Base-by-base conservation (phyloP, 2,888 invertebrate genomes). In the Hirtodrosophila alboralis region DNA sequence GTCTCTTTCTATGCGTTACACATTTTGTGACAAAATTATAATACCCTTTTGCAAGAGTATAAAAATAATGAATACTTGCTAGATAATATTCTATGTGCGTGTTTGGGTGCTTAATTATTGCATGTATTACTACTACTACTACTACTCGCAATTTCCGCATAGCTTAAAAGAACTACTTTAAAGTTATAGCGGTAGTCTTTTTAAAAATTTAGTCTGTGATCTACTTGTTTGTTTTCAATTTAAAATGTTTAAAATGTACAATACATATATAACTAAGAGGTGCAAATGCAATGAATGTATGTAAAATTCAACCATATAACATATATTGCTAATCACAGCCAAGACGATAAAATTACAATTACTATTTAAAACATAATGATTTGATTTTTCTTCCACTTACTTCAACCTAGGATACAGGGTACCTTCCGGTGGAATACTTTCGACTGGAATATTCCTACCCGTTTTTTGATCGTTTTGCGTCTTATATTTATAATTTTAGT, bases 91-190 rank as follows among this genome's bases (percentile, higher is more conserved):
- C 30, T 31, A 36, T 53, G 62, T 61, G 61, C 38, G 47, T 65
- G 66, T 49, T 60, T 52, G 52, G 49, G 44, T 53, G 63, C 67
- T 69, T 69, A 56, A 43, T 56, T 65, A 49, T 58, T 73, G 66
- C 65, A 60, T 81, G 57, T 64, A 64, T 47, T 69, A 64, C 60
- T 27, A 36, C 21, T 21, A 60, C 44, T 49, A 67, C 47, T 23
- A 13, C 44, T 49, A 67, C 47, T 23, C n/a, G 62, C 77, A 76
- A 68, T 84, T 81, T 81, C 80, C 80, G 80, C 80, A 80, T 79
- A 64, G 71, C 65, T 3, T 5, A 65, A 67, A 51, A 51, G 62
- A 61, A 69, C 69, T 61, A 51, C 54, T 48, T 52, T 30, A 56
- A 26, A 56, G 41, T 26, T 61, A 37, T 47, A 37, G 18, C 18